Evolutionary conservation across 2,113 vertebrate species (phyloP), one percentile per base, ranked within the genome.

Genomic region (Calidris pugnax): DNA sequence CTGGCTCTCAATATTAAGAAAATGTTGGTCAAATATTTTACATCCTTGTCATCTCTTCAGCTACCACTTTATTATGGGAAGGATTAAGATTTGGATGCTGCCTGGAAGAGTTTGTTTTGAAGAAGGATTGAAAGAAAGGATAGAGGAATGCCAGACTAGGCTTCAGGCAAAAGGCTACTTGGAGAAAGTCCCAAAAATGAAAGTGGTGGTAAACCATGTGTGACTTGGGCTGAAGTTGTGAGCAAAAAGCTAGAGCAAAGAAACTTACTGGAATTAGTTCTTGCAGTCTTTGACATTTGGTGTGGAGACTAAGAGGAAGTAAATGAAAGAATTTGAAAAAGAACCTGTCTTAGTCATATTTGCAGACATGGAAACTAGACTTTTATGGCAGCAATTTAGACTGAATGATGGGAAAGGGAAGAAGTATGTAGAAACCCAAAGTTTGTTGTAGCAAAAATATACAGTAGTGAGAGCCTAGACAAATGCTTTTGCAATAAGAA

Each of bases 21-120:
- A 95, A 64, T 4, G 26, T 87, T 95, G 79, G 91, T 95, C 79
- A 95, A 94, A 94, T 97, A 94, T 93, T 96, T 95, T 89, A 93
- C 57, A 87, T 94, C 91, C 85, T 97, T 95, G 92, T 91, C 86
- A 93, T 97, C 95, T 93, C 89, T 96, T 97, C 91, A 95, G 59
- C 73, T 96, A 88, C 93, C 89, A 95, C 95, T 89, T 94, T 93
- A 92, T 96, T 97, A 92, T 95, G 84, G 78, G 68, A 93, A 95
- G 86, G 91, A 95, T 96, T 97, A 96, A 95, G 90, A 87, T 87
- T 85, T 92, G 77, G 81, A 74, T 90, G 48, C 86, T 95, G 92
- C 60, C 68, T 97, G 56, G 64, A 92, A 95, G 89, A 89, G 66
- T 85, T 96, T 95, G 88, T 97, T 96, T 95, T 95, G 96, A 97